Evolutionary conservation across 2,113 vertebrate species (phyloP).

Genomic region (Marcusenius ussheri): DNA sequence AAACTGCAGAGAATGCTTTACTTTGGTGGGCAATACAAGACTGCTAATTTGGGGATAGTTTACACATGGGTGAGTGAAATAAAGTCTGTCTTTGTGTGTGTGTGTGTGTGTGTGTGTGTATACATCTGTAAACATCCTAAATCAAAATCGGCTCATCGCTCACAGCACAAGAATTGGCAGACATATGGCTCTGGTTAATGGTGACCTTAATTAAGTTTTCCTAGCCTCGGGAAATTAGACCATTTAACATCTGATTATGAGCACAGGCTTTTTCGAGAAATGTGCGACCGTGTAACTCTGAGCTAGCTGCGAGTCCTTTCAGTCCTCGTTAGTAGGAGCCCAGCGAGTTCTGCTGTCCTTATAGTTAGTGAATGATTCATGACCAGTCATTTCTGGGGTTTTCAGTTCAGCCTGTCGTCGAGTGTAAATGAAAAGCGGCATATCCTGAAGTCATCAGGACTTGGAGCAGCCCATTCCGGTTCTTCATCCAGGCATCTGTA

Average conservation of each 20-base stretch:
- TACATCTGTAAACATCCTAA: background rate
- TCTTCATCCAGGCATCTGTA: background rate
- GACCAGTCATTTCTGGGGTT: background rate
- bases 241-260: background rate
- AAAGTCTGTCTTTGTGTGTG: constrained; percentile 2
- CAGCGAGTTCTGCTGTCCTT: background rate
- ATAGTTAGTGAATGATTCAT: background rate
- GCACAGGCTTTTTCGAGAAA: background rate
- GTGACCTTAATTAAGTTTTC: background rate
- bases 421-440: background rate
- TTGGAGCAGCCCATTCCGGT: background rate
- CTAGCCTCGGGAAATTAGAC: background rate
- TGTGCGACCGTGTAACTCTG: background rate
- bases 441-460: background rate
- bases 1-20: background rate
- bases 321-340: background rate
- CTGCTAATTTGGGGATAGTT: background rate
- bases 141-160: background rate
- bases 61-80: background rate
- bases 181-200: background rate
- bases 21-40: background rate
- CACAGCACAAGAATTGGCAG: background rate
- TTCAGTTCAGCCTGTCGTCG: background rate
- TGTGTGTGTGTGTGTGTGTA: background rate
- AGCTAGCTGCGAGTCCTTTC: background rate